Percentiles rank a stretch among this genome's conserved stretches.
These are phyloP conservation scores for Myotis myotis DNA, from an alignment of 2,797 vertebrate species.

Conservation along the genomic window DNA sequence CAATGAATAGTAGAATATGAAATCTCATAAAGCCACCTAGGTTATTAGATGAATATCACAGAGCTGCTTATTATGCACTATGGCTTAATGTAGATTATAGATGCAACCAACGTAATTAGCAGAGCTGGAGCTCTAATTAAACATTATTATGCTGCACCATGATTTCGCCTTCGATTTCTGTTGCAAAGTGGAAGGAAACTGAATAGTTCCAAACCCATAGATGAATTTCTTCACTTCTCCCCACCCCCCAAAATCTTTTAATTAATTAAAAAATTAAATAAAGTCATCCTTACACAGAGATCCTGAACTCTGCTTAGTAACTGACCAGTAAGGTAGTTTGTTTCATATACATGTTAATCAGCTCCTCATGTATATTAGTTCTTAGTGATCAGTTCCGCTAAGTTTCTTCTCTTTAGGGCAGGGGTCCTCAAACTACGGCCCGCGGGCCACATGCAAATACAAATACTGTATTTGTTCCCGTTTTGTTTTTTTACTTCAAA, in stretches of 20 bases:
- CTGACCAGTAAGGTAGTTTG: conserved; percentile 9
- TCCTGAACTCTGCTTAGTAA: conserved; percentile 12
- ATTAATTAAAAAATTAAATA: conserved; percentile 43
- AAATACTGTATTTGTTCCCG: too few relatives aligned
- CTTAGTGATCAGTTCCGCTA: conserved; percentile 24
- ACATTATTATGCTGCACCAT: conserved; percentile 75
- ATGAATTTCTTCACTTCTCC: conserved; percentile 52
- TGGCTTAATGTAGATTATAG: conserved; percentile 83
- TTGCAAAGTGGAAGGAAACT: conserved; percentile 74
- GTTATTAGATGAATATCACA: conserved; percentile 81
- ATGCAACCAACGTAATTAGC: conserved; percentile 85
- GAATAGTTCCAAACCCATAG: conserved; percentile 63
- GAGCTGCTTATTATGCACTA: conserved; percentile 82
- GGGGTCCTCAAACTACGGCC: too few relatives aligned
- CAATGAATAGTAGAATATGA: conserved; percentile 77
- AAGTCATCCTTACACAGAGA: conserved; percentile 25
- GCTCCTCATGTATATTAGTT: neutral
- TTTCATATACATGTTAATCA: neutral
- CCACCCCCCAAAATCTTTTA: neutral
- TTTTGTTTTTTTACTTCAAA: too few relatives aligned
- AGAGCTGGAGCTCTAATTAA: conserved; percentile 84
- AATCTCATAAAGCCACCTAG: conserved; percentile 78
- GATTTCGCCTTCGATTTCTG: conserved; percentile 73
- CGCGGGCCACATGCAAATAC: too few relatives aligned
- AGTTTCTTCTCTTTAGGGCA: conserved; percentile 10